phyloP scores from a whole-genome alignment of 1,140 invertebrate species.

The Bicyclus anynana region DNA sequence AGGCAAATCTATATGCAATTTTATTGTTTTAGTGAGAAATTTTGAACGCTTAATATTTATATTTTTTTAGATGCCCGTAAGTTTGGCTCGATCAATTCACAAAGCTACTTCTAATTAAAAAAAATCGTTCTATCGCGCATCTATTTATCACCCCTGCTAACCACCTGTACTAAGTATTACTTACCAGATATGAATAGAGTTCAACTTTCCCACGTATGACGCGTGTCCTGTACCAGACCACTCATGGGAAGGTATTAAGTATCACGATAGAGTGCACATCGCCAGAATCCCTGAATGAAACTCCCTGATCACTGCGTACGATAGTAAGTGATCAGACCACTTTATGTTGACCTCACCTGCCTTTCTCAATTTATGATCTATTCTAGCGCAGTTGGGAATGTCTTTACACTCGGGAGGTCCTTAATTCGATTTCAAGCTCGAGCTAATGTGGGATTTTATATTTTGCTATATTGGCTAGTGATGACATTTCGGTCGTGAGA shows the following conservation, averaged over 20 bases:
- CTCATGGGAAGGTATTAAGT: slow-evolving; percentile 73
- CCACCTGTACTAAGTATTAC: background rate
- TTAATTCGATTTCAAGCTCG: too few species aligned
- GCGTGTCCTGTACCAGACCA: slow-evolving; percentile 51
- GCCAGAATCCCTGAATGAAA: slow-evolving; percentile 50
- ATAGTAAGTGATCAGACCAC: slow-evolving; percentile 48
- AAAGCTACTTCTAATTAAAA: too few species aligned
- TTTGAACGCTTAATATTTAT: too few species aligned
- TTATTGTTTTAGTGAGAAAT: too few species aligned
- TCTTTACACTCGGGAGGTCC: too few species aligned
- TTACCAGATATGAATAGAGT: background rate
- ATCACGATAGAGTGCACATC: slow-evolving; percentile 57
- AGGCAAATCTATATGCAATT: too few species aligned
- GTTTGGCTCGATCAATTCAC: too few species aligned
- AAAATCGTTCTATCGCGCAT: background rate
- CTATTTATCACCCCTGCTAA: background rate
- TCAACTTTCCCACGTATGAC: slow-evolving; percentile 42
- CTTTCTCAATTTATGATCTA: slow-evolving; percentile 1
- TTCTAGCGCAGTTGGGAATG: too few species aligned
- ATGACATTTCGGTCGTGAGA: too few species aligned
- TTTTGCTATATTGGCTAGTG: too few species aligned
- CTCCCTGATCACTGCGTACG: slow-evolving; percentile 49
- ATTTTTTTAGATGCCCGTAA: too few species aligned
- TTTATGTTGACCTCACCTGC: slow-evolving; percentile 38
- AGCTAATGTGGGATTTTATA: too few species aligned